Evolutionary conservation across 2,113 vertebrate species (phyloP), one percentile per base, ranked within the genome.

Genomic region (Stegastes partitus): DNA sequence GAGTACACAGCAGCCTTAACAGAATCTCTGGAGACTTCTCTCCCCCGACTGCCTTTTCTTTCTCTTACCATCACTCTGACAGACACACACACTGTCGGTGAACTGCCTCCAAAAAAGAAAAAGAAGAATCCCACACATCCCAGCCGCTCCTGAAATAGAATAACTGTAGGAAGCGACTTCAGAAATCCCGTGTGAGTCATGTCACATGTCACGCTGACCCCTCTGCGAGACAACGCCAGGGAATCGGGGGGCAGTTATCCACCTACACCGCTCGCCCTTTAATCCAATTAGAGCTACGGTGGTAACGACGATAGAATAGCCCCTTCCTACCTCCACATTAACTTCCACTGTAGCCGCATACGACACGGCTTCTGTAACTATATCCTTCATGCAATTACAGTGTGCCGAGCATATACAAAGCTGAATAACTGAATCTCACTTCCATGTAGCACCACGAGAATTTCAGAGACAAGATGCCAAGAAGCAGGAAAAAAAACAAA

Each of bases 101-200:
- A 69, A 77, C 55, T 77, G 74, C 22, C 69, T 63, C n/a, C n/a
- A n/a, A n/a, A n/a, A n/a, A n/a, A n/a, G 59, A 77, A 84, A 86
- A 69, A 84, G 19, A 77, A 83, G 82, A 56, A 81, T 73, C 77
- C 74, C 82, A 83, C 76, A 85, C 82, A 77, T 64, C 39, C 62
- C 47, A 71, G 69, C 53, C 55, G 45, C 31, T 84, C 76, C 53
- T 8, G 4, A 88, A 87, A 89, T 79, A 89, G 79, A 85, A 73
- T 3, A 26, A 83, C 54, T 64, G 62, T 68, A 47, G 58, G 59
- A 77, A 78, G 71, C 25, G 53, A 68, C 26, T 19, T 1, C 57
- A 59, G 45, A 68, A 68, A 74, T 67, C 45, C 31, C 42, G 45
- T 21, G 23, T 50, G 62, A 74, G 57, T 81, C 74, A 72, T 70